Evolutionary conservation across 2,888 invertebrate species (phyloP).

Genomic region (Meiosimyza decipiens): DNA sequence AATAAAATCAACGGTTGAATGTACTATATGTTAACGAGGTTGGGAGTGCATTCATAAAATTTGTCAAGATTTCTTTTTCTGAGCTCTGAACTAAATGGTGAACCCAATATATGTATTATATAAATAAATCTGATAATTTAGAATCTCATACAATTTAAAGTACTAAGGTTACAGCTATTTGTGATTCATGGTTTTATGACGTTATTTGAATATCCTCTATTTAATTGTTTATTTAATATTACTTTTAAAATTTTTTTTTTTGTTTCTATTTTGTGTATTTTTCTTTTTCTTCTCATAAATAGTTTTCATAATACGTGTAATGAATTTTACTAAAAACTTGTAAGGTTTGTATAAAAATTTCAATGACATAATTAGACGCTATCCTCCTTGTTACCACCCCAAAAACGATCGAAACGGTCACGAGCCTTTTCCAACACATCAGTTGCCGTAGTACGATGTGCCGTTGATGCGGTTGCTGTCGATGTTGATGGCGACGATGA

Average conservation of each 20-base stretch:
- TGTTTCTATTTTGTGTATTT: constrained; percentile 27
- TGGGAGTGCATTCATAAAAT: too few relatives aligned
- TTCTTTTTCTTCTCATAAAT: constrained; percentile 7
- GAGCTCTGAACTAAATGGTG: too few relatives aligned
- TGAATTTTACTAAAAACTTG: constrained; percentile 44
- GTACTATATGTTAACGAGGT: too few relatives aligned
- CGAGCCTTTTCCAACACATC: constrained; percentile 85
- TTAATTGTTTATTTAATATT: constrained; percentile 23
- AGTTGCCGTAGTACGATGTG: constrained; percentile 69
- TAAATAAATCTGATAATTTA: too few relatives aligned
- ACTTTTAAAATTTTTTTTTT: constrained; percentile 10
- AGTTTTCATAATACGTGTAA: constrained; percentile 7
- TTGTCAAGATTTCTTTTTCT: too few relatives aligned
- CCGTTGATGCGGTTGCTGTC: constrained; percentile 54
- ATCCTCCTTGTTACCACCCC: constrained; percentile 78
- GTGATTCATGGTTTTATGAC: too few relatives aligned
- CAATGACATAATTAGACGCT: constrained; percentile 64
- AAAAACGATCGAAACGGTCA: constrained; percentile 86
- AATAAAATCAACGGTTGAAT: too few relatives aligned
- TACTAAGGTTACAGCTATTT: too few relatives aligned
- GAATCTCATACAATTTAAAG: too few relatives aligned
- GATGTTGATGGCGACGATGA: constrained; percentile 51
- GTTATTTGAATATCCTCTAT: too few relatives aligned
- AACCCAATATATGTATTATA: too few relatives aligned
- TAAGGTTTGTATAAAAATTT: constrained; percentile 42